Conservation (phyloP, 2,888 invertebrate species). For the Arrhopalites spinosus region DNA sequence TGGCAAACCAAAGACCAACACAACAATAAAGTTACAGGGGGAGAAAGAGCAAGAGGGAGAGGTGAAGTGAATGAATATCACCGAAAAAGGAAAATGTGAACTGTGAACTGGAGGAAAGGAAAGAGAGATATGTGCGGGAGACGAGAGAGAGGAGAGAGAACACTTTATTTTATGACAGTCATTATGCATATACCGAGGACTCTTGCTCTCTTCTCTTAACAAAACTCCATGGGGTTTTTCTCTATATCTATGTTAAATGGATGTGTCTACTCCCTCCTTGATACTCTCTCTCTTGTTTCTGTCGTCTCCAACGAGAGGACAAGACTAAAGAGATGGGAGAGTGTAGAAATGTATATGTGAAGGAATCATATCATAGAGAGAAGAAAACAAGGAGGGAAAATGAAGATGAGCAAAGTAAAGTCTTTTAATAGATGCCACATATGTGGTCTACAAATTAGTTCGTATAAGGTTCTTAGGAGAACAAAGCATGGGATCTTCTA, state of each 20-base stretch:
- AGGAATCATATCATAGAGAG: neutral
- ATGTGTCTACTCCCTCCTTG: neutral
- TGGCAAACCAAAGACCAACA: too few species aligned
- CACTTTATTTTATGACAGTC: conserved; percentile 24
- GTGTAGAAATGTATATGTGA: neutral
- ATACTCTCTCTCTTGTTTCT: neutral
- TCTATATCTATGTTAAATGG: neutral
- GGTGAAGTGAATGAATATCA: neutral
- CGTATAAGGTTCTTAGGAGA: conserved; percentile 13
- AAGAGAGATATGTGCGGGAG: neutral
- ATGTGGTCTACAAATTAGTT: conserved; percentile 25
- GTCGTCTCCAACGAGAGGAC: neutral
- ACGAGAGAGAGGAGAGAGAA: neutral
- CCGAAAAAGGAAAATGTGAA: neutral
- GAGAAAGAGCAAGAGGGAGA: neutral
- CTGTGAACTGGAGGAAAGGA: neutral
- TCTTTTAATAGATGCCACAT: conserved; percentile 26
- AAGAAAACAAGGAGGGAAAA: neutral
- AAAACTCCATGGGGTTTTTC: conserved; percentile 9
- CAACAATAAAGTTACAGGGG: neutral
- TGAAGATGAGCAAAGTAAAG: conserved; percentile 21
- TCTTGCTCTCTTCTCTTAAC: neutral
- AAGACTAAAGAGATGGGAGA: neutral
- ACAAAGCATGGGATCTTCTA: conserved; percentile 6
- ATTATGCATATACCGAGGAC: conserved; percentile 13